A percentile compares a stretch with the other conserved stretches of the same genome.
These are phyloP conservation scores for Noctua janthina DNA, from an alignment of 2,888 invertebrate species.

Conservation along the genomic window DNA sequence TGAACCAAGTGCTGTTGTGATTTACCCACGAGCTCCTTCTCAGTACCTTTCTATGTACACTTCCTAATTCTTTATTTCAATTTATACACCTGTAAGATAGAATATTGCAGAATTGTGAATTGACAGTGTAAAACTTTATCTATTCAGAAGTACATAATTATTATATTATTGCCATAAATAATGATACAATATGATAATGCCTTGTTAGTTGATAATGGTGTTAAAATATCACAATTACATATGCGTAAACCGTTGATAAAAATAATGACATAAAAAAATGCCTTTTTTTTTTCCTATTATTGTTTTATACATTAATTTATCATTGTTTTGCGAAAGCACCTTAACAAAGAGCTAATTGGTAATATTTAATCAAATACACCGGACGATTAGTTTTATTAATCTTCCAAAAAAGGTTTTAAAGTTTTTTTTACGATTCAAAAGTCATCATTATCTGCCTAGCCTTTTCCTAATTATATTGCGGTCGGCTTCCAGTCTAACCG, in stretches of 20 bases:
- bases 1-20: background rate
- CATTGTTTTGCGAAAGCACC: background rate
- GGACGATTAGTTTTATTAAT: background rate
- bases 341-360: background rate
- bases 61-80: background rate
- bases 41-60: background rate
- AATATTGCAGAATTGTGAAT: background rate
- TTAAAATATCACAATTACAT: background rate
- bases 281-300: background rate
- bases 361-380: background rate
- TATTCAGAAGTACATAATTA: background rate
- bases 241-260: constrained; percentile 25
- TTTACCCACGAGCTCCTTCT: background rate
- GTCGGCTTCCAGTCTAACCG: too few species aligned
- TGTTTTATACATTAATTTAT: background rate
- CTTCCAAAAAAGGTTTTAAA: too few species aligned
- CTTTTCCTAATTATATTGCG: too few species aligned
- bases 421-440: too few species aligned
- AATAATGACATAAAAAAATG: constrained; percentile 9
- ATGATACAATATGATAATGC: background rate
- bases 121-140: background rate
- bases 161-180: background rate
- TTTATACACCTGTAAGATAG: background rate
- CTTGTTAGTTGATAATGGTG: background rate
- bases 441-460: too few species aligned